These are phyloP conservation scores for Cheirogaleus medius DNA, from an alignment of 2,113 vertebrate species.

Conservation along the genomic window DNA sequence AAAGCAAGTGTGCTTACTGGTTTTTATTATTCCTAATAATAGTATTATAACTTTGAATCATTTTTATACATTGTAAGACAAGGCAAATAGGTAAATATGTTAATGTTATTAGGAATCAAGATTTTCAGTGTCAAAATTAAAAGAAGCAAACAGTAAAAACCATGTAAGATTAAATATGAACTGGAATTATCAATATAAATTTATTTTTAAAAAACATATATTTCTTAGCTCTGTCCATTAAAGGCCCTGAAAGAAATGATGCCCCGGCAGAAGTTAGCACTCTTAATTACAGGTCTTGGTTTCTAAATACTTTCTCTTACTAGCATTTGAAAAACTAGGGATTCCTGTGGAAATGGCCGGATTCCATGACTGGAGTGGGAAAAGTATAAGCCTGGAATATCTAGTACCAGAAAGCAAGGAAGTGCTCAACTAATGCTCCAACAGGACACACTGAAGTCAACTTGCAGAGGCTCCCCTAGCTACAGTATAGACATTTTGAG, in stretches of 20 bases:
- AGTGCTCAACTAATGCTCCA: neutral
- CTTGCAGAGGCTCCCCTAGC: neutral
- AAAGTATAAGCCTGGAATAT: neutral
- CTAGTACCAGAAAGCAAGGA: neutral
- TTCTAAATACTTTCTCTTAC: neutral
- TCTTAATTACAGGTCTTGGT: neutral
- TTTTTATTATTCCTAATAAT: neutral
- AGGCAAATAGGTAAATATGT: neutral
- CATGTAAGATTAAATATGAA: neutral
- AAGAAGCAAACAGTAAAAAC: neutral
- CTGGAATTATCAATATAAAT: neutral
- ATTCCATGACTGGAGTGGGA: neutral
- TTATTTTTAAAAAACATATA: neutral
- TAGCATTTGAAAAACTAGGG: neutral
- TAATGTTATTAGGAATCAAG: neutral
- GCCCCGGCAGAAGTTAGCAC: neutral
- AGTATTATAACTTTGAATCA: neutral
- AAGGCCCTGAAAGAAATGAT: neutral
- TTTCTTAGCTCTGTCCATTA: neutral
- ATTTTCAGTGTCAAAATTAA: neutral
- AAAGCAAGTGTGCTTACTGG: neutral
- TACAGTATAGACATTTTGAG: neutral
- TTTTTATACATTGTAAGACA: neutral
- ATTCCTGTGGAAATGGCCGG: slow-evolving; percentile 11
- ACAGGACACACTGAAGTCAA: neutral